Percentiles rank a stretch among this genome's conserved stretches.
phyloP scores from a whole-genome alignment of 1,140 invertebrate species.

The Musca vetustissima region DNA sequence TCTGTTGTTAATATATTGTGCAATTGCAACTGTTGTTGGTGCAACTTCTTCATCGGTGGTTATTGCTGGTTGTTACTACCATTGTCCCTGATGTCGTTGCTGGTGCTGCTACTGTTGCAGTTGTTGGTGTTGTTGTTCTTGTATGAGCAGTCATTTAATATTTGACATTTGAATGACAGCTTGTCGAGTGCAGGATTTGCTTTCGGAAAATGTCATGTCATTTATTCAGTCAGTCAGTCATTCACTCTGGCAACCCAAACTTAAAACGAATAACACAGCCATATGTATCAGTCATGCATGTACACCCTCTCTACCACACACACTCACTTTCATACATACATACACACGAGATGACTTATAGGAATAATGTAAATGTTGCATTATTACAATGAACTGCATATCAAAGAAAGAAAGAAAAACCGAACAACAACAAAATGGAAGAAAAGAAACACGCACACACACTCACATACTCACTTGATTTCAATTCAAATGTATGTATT shows the following conservation, averaged over 20 bases:
- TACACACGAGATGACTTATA: too few relatives aligned
- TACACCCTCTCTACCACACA: not conserved
- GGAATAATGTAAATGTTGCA: too few relatives aligned
- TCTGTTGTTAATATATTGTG: not conserved
- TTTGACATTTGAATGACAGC: constrained; percentile 52
- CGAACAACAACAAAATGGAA: too few relatives aligned
- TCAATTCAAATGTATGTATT: too few relatives aligned
- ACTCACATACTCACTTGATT: too few relatives aligned
- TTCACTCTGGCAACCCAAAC: not conserved
- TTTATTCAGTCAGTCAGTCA: constrained; percentile 12
- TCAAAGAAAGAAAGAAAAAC: too few relatives aligned
- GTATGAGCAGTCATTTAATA: constrained; percentile 30
- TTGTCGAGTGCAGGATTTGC: constrained; percentile 42
- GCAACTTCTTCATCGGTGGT: too few relatives aligned
- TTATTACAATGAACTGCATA: too few relatives aligned
- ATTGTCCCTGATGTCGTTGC: too few relatives aligned
- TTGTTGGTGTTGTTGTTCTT: not conserved
- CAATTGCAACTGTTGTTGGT: not conserved
- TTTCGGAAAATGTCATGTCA: constrained; percentile 26
- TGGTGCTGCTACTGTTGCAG: too few relatives aligned
- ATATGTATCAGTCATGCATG: not conserved
- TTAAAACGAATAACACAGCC: not conserved
- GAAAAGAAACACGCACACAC: too few relatives aligned
- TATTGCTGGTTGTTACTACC: too few relatives aligned
- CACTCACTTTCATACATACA: not conserved